Base-by-base conservation (phyloP, 2,797 vertebrate genomes). In the Potorous gilbertii region DNA sequence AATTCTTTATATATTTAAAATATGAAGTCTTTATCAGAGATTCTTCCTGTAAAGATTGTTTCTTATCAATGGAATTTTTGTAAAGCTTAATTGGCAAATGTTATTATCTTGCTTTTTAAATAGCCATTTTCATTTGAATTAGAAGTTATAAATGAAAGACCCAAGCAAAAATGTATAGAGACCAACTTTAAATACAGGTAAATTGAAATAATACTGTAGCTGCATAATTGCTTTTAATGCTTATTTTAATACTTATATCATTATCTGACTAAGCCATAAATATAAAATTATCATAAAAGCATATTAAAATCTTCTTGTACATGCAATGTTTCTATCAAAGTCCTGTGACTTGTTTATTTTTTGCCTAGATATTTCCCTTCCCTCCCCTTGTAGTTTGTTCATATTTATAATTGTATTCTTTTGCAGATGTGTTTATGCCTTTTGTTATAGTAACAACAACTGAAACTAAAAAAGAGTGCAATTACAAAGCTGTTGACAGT, bases 291-390 rank as follows among this genome's bases (percentile, higher is more conserved):
- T 98, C 98, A 98, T 98, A 98, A 27, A 97, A 97, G 98, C 98
- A 98, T 98, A 98, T 98, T 98, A 98, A 98, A 98, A 98, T 98
- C 99, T 98, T 98, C 99, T 98, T 98, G 98, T 99, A 98, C 98
- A 98, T 98, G 99, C 99, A 98, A 99, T 99, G 99, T 99, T 99
- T 99, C 99, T 99, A 99, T 99, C 99, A 99, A 8, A 98, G 99
- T 99, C 98, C 99, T 99, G 97, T 98, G 98, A 98, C 99, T 99
- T 99, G 98, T 98, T 21, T 21, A 94, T 98, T 99, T 98, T 96
- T 98, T 99, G 98, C 99, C 99, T 99, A 98, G 98, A 98, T 99
- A 98, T 98, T 97, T 97, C 94, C 95, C 56, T 57, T 57, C 28
- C 9, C 2, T 57, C 8, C 97, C 10, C 96, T 96, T 97, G 97